Percentiles rank a stretch among this genome's conserved stretches.
Conservation (phyloP, 2,797 vertebrate genomes). For the Delichon dasypus region DNA sequence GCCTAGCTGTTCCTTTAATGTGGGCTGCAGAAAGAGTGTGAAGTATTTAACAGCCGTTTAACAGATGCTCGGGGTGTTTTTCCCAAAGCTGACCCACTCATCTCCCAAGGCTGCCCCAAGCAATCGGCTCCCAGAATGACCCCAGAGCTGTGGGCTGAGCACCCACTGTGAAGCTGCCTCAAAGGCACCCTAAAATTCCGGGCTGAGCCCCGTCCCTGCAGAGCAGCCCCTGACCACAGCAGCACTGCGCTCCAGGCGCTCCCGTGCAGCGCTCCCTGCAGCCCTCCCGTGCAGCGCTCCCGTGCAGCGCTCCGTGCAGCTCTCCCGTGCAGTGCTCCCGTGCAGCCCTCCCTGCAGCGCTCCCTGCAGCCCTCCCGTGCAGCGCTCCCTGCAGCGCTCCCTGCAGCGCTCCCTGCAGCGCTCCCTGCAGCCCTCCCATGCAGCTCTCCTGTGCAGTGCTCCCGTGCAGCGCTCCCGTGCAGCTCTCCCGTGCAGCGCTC, state of each 20-base stretch:
- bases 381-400: too few relatives aligned
- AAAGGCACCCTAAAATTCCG: accelerated
- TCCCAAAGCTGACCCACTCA: neutral
- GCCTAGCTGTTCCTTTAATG: neutral
- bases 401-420: too few relatives aligned
- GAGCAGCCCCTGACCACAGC: neutral
- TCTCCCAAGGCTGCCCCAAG: neutral
- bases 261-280: too few relatives aligned
- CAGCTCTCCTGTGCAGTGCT: too few relatives aligned
- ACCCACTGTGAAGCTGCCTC: neutral
- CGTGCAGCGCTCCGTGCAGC: too few relatives aligned
- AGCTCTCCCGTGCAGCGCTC: too few relatives aligned
- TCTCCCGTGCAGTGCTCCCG: too few relatives aligned
- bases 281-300: too few relatives aligned
- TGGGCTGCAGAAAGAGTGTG: neutral
- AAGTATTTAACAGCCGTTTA: neutral
- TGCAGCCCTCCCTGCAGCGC: neutral
- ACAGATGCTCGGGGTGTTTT: neutral
- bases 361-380: too few relatives aligned
- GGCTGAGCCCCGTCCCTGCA: neutral
- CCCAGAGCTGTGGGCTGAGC: neutral
- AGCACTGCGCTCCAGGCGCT: neutral
- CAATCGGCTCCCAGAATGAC: neutral
- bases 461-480: too few relatives aligned
- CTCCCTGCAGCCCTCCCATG: too few relatives aligned